These are phyloP conservation scores for Metridium senile DNA, from an alignment of 92 coral and sea anemone genomes.

Conservation along the genomic window DNA sequence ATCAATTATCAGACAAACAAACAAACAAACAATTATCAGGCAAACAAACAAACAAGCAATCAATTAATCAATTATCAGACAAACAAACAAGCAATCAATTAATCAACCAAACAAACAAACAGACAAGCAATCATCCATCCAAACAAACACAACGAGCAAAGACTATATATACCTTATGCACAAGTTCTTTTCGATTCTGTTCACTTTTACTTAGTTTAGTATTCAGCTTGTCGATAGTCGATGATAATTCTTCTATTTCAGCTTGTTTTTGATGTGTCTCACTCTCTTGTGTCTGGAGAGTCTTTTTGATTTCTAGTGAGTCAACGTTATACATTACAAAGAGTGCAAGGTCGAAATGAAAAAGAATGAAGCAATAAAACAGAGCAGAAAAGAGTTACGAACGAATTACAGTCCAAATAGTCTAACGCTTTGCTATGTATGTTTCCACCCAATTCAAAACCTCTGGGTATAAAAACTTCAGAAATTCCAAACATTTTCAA, in stretches of 20 bases:
- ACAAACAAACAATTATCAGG: too few species aligned
- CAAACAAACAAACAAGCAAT: too few species aligned
- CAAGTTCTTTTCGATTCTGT: constrained; percentile 74
- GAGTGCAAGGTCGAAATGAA: neutral
- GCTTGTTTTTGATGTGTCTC: constrained; percentile 57
- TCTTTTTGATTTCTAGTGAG: constrained; percentile 69
- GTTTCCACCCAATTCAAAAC: too few species aligned
- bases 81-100: too few species aligned
- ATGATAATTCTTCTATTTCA: constrained; percentile 62
- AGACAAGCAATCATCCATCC: too few species aligned
- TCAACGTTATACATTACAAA: neutral
- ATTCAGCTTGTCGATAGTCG: constrained; percentile 53
- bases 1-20: too few species aligned
- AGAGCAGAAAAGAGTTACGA: neutral
- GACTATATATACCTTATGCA: constrained; percentile 96
- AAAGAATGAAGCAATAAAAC: neutral
- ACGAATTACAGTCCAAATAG: neutral
- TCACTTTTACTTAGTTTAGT: constrained; percentile 63
- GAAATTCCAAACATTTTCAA: too few species aligned
- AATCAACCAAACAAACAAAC: too few species aligned
- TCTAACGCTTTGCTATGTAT: too few species aligned
- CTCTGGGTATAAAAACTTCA: too few species aligned
- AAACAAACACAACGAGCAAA: too few species aligned
- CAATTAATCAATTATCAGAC: too few species aligned
- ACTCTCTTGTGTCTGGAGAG: constrained; percentile 73